phyloP scores from a whole-genome alignment of 2,888 invertebrate genomes.

The Heliconius ismenius region DNA sequence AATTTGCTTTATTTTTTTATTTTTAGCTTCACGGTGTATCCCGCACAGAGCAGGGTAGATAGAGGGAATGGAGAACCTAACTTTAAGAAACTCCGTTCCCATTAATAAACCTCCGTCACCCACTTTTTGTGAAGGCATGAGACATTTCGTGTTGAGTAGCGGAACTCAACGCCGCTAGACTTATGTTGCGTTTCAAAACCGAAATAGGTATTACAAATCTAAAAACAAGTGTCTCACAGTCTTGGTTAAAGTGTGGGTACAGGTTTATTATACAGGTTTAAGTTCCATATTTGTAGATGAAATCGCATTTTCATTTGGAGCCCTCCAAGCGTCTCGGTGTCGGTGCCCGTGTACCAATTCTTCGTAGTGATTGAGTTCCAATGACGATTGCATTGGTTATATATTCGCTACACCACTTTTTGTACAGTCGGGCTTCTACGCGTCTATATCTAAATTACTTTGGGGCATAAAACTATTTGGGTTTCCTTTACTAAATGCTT shows the following conservation, averaged over 20 bases:
- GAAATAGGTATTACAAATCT: not conserved
- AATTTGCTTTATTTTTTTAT: not conserved
- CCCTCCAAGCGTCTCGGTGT: not conserved
- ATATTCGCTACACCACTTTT: slow-evolving; percentile 29
- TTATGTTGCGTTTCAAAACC: not conserved
- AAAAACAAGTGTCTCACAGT: not conserved
- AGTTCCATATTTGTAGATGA: slow-evolving; percentile 33
- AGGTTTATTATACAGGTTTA: slow-evolving; percentile 23
- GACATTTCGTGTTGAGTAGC: no score
- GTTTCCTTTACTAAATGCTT: not conserved
- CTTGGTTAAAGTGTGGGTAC: slow-evolving; percentile 11
- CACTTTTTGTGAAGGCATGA: no score
- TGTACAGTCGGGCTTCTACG: slow-evolving; percentile 16
- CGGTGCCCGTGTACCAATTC: slow-evolving; percentile 26
- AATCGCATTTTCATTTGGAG: slow-evolving; percentile 31
- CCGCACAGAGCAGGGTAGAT: no score
- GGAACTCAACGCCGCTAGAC: no score
- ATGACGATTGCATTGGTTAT: slow-evolving; percentile 14
- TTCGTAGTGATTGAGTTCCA: not conserved
- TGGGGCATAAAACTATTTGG: not conserved
- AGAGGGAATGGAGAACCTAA: not conserved
- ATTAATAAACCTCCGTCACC: no score
- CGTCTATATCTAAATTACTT: slow-evolving; percentile 6
- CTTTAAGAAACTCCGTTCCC: not conserved
- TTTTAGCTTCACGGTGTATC: no score